phyloP scores from a whole-genome alignment of 1,140 invertebrate genomes.

The Drosophila elegans region DNA sequence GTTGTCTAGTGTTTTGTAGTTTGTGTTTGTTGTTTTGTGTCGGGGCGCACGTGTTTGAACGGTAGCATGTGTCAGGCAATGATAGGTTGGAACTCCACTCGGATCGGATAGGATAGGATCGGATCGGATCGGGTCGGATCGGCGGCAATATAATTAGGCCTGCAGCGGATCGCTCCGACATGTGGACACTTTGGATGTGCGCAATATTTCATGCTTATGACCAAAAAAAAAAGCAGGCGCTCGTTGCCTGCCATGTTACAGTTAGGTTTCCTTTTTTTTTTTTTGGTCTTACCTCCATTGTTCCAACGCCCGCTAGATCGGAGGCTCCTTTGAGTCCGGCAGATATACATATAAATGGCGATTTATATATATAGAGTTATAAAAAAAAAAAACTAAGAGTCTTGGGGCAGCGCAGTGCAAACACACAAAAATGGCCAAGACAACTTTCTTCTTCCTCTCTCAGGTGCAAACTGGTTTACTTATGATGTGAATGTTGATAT shows the following conservation, averaged over 20 bases:
- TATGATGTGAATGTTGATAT: conserved; percentile 83
- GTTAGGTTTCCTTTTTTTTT: conserved; percentile 58
- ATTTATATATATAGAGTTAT: conserved; percentile 37
- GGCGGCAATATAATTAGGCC: conserved; percentile 80
- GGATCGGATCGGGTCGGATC: conserved; percentile 22
- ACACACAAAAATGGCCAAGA: conserved; percentile 79
- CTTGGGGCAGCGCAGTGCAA: conserved; percentile 45
- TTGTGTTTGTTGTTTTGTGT: conserved; percentile 35
- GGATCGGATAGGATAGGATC: conserved; percentile 4
- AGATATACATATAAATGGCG: conserved; percentile 50
- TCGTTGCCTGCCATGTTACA: conserved; percentile 74
- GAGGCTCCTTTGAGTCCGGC: conserved; percentile 60
- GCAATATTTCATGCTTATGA: conserved; percentile 83
- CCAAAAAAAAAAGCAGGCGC: conserved; percentile 40
- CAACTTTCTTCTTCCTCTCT: conserved; percentile 83
- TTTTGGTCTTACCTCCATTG: conserved; percentile 38
- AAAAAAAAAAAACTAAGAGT: conserved; percentile 58
- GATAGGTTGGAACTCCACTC: conserved; percentile 50
- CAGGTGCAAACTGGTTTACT: conserved; percentile 83
- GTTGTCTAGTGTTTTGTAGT: conserved; percentile 19
- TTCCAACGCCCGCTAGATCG: conserved; percentile 49
- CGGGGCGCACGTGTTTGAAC: conserved; percentile 61
- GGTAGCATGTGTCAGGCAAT: conserved; percentile 76
- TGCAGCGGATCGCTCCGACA: conserved; percentile 64
- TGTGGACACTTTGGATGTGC: conserved; percentile 69